Evolutionary conservation across 2,797 vertebrate species (phyloP).

Genomic region (Onychomys torridus): DNA sequence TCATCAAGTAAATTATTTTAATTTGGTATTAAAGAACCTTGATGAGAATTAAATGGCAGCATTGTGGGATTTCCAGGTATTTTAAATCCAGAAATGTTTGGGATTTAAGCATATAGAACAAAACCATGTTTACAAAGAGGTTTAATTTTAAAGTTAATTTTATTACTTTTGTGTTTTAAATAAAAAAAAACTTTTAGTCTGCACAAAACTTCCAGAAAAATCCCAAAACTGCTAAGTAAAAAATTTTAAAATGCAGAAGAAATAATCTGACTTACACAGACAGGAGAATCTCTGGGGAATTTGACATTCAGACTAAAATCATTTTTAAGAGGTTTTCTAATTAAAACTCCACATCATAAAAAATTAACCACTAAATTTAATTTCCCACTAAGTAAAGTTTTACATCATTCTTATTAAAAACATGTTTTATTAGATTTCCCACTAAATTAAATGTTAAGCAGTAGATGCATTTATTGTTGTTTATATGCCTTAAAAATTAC

Average conservation of each 20-base stretch:
- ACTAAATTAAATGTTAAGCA: conserved; percentile 55
- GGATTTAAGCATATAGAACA: conserved; percentile 30
- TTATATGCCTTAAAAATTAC: conserved; percentile 56
- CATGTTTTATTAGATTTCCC: conserved; percentile 74
- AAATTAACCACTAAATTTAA: conserved; percentile 81
- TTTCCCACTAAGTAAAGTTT: conserved; percentile 79
- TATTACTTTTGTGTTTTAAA: not conserved
- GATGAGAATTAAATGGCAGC: not conserved
- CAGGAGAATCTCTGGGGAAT: conserved; percentile 70
- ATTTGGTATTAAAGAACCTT: not conserved
- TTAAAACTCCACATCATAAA: conserved; percentile 82
- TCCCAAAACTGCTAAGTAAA: not conserved
- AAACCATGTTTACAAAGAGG: conserved; percentile 9
- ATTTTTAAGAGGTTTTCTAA: conserved; percentile 80
- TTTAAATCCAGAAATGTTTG: conserved; percentile 56
- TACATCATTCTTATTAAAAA: conserved; percentile 81
- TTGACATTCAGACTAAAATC: conserved; percentile 59
- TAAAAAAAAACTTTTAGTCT: not conserved
- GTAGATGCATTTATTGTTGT: conserved; percentile 11
- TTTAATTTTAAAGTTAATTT: conserved; percentile 61
- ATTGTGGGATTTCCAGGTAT: not conserved
- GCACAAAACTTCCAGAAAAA: conserved; percentile 65
- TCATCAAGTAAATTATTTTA: conserved; percentile 66
- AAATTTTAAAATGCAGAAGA: not conserved
- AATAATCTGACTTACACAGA: conserved; percentile 67